Evolutionary conservation across 1,140 invertebrate species (phyloP), one percentile per base, ranked within the genome.

Genomic region (Sarcophaga bullata): DNA sequence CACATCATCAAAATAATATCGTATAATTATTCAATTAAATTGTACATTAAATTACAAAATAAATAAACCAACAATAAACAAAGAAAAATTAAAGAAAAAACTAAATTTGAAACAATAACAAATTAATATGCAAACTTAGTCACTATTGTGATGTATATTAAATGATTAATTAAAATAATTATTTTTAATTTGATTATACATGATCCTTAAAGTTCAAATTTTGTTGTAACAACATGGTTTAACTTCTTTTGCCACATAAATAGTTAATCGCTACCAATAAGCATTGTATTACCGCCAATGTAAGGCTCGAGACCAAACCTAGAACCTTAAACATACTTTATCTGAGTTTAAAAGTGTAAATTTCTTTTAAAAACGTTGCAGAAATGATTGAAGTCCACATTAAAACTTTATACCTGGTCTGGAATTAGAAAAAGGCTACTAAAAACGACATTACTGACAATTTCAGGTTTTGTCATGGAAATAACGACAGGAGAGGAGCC

Each of bases 1-100:
- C 47, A 68, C 58, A 82, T 80, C 50, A 80, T 81, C 52, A 82
- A 72, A 78, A 6, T n/a, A 73, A 81, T 48, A 81, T 78, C 4
- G 25, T 50, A 49, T 49, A 48, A 49, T 49, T 76, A 17, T 78
- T 78, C 50, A 17, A 37, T 62, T n/a, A 58, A n/a, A 37, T 62
- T 19, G 0, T 13, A 72, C n/a, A 48, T 47, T 17, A 68, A 68
- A 72, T 11, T 68, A 72, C 37, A 80, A 46, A 82, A 80, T n/a
- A 11, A 81, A 52, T 73, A 50, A 82, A 52, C 73, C 46, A 50
- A 73, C 9, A 76, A 25, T 19, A 81, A 47, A n/a, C 11, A 81
- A 82, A 62, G 37, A 54, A 83, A 81, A 54, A 8, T 75, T 76
- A 15, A 68, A 76, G 83, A 54, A 6, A 50, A 73, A n/a, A 81